Percentiles rank a stretch among this genome's conserved stretches.
Conservation (phyloP, 2,888 invertebrate genomes). For the Cheilosia grossa region DNA sequence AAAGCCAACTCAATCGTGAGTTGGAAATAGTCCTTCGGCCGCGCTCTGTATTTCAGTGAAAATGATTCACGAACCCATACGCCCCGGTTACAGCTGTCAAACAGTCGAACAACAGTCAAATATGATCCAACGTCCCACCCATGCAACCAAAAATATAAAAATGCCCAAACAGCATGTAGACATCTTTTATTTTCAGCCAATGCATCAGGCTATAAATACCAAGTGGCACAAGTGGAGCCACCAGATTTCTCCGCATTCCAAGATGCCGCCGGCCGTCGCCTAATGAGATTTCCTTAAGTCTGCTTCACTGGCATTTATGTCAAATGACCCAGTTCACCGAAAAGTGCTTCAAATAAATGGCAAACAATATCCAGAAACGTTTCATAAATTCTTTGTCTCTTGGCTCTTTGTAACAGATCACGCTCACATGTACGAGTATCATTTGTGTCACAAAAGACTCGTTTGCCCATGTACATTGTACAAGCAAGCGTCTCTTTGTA, state of each 20-base stretch:
- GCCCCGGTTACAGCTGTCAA: too few relatives aligned
- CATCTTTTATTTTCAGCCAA: slow-evolving; percentile 29
- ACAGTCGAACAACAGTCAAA: too few relatives aligned
- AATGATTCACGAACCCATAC: too few relatives aligned
- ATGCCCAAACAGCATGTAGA: background rate
- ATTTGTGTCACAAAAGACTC: slow-evolving; percentile 63
- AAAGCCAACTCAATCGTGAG: too few relatives aligned
- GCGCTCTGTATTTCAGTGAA: too few relatives aligned
- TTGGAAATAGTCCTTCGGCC: too few relatives aligned
- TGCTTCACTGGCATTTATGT: slow-evolving; percentile 18
- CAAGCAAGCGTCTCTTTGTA: slow-evolving; percentile 18
- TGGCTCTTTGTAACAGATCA: slow-evolving; percentile 25
- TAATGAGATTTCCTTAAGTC: slow-evolving; percentile 48
- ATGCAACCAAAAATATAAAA: background rate
- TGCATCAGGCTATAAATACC: slow-evolving; percentile 42
- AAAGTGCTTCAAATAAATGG: slow-evolving; percentile 56
- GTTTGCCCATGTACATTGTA: slow-evolving; percentile 38
- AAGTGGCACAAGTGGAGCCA: slow-evolving; percentile 64
- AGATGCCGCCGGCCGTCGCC: slow-evolving; percentile 8
- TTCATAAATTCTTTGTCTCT: slow-evolving; percentile 58
- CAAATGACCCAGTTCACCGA: slow-evolving; percentile 61
- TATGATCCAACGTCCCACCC: too few relatives aligned
- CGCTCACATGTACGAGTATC: slow-evolving; percentile 25
- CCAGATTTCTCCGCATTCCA: slow-evolving; percentile 64
- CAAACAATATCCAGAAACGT: slow-evolving; percentile 30